Base-by-base conservation (phyloP, 2,113 vertebrate genomes). In the Myotis brandtii region DNA sequence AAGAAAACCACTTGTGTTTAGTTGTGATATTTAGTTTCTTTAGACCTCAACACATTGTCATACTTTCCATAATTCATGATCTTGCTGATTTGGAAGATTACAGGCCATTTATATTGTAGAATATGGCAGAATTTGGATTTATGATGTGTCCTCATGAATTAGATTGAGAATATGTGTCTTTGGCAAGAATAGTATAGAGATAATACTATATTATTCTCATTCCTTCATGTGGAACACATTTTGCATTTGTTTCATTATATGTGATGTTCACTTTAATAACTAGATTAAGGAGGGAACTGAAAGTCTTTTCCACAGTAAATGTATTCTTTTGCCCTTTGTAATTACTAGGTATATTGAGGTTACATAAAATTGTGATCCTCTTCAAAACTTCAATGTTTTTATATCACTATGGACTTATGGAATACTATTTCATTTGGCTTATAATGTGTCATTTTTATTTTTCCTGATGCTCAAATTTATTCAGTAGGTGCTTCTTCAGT, bases 301-400 rank as follows among this genome's bases (percentile, higher is more conserved):
- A 54, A 82, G 27, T 17, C 7, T 59, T 87, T 91, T 59, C 40
- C 17, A 52, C 27, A 69, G 6, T 56, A 75, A 59, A 86, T 75
- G 75, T 59, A 67, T 6, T 82, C 18, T 69, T 83, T 83, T 73
- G 9, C 3, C 7, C 6, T 76, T 69, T 82, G 10, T 81, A 52
- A 50, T 70, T 77, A 56, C 17, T 81, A 93, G n/a, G 21, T 84
- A 54, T 30, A 80, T 72, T 52, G 9, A 72, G 34, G 34, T 72
- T 64, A 73, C 32, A 40, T 48, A 89, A 72, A 93, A 54, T 85
- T 79, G 27, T 66, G 54, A 10, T 66, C 16, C 30, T 73, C 3
- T n/a, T 46, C 21, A 80, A 69, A 93, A 89, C 79, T 79, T 79
- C 9, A 72, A 52, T 62, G 9, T 17, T 89, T 94, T 79, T 85